Evolutionary conservation across 2,113 vertebrate genomes (phyloP), one percentile per base, ranked within the genome.

Genomic region (Lophochroa leadbeateri): DNA sequence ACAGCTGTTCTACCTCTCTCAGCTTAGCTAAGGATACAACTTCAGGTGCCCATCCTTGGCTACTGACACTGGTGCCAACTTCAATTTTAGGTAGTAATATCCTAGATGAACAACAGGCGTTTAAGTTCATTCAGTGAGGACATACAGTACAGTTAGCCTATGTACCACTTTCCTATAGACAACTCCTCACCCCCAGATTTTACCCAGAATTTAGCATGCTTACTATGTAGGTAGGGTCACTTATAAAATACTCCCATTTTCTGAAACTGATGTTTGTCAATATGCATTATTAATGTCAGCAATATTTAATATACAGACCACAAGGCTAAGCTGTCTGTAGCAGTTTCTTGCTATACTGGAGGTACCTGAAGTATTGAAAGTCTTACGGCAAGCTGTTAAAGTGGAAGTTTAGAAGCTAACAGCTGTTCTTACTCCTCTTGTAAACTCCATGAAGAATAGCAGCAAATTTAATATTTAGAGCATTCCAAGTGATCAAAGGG

Each of bases 81-180:
- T 75, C 0, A 0, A 47, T 37, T 81, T 70, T 20, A 74, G 41
- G 68, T 11, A 57, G 24, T 1, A 27, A 44, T 13, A 67, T 6
- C 37, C 25, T 2, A 0, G 11, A 50, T 50, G 33, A 79, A 67
- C 21, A 49, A 37, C 0, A 2, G 24, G 17, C 23, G 55, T 25
- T 35, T 28, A 58, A 65, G 12, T 7, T 41, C 41, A 60, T 5
- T 37, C n/a, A 39, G 8, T 1, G 0, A 81, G 23, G 33, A 65
- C 12, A 81, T 4, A 17, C 11, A 39, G 47, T 17, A 29, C 39
- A 67, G 16, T 68, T 28, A 61, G 11, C 15, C n/a, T 53, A 2
- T 2, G 3, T 15, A 23, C 12, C n/a, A 13, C 14, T 71, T 60
- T 63, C 49, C 52, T 57, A n/a, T 0, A 41, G 41, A 41, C 44